Percentiles rank a stretch among this genome's conserved stretches.
Evolutionary conservation across 2,888 invertebrate genomes (phyloP).

Genomic region (Opisthograptis luteolata): DNA sequence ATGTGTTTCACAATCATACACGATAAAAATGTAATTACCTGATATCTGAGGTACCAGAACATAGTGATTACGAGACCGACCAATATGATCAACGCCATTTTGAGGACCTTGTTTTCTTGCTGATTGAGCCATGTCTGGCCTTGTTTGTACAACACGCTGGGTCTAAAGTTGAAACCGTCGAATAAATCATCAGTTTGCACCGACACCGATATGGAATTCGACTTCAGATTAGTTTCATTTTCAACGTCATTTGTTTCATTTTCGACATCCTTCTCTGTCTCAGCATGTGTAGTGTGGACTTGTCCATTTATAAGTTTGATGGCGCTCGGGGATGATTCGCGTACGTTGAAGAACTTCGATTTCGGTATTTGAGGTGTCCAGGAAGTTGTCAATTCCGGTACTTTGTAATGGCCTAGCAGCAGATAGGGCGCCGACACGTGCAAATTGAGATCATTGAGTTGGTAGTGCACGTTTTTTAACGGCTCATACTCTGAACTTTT

Average conservation of each 20-base stretch:
- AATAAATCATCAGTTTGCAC: slow-evolving; percentile 85
- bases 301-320: slow-evolving; percentile 73
- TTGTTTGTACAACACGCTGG: slow-evolving; percentile 71
- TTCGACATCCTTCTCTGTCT: slow-evolving; percentile 65
- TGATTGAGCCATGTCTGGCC: slow-evolving; percentile 87
- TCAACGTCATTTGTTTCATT: slow-evolving; percentile 77
- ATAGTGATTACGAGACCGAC: slow-evolving; percentile 88
- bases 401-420: slow-evolving; percentile 88
- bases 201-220: slow-evolving; percentile 74
- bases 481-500: slow-evolving; percentile 72
- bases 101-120: slow-evolving; percentile 90
- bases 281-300: slow-evolving; percentile 52
- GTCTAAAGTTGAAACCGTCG: slow-evolving; percentile 68
- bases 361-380: slow-evolving; percentile 75
- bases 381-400: slow-evolving; percentile 85
- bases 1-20: slow-evolving; percentile 7
- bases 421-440: slow-evolving; percentile 77
- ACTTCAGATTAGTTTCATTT: slow-evolving; percentile 74
- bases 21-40: slow-evolving; percentile 70
- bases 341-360: slow-evolving; percentile 57
- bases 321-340: slow-evolving; percentile 52
- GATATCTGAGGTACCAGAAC: slow-evolving; percentile 90
- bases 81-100: slow-evolving; percentile 87
- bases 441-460: slow-evolving; percentile 70
- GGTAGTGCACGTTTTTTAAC: slow-evolving; percentile 76